These are phyloP conservation scores for Drosophila tani DNA, from an alignment of 1,140 invertebrate species.

Conservation along the genomic window DNA sequence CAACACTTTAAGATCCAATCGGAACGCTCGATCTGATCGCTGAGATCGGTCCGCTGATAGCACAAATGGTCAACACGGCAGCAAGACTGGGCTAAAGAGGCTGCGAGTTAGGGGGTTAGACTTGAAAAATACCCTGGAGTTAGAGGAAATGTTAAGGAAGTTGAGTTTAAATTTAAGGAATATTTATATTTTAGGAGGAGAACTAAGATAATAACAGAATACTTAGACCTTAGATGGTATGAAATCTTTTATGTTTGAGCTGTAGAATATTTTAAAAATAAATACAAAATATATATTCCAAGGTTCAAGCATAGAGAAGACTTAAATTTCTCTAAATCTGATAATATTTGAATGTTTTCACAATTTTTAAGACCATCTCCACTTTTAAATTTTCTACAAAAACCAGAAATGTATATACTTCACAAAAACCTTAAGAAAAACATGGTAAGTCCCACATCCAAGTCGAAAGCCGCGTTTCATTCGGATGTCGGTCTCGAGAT, in stretches of 20 bases:
- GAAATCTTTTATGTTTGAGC: no score
- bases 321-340: no score
- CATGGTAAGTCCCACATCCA: constrained; percentile 29
- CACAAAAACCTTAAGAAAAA: accelerated
- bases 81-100: background rate
- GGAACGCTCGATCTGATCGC: constrained; percentile 32
- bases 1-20: constrained; percentile 58
- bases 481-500: constrained; percentile 61
- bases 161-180: no score
- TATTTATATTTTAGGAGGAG: no score
- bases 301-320: no score
- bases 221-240: no score
- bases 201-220: no score
- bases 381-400: no score
- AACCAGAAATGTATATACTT: constrained; percentile 3
- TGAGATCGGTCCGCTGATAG: constrained; percentile 52
- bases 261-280: no score
- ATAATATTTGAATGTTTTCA: no score
- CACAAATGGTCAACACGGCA: constrained; percentile 37
- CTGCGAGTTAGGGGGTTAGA: no score
- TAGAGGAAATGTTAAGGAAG: background rate
- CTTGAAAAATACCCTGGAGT: background rate
- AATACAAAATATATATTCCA: no score
- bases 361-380: background rate
- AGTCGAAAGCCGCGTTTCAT: constrained; percentile 70